Percentiles rank a stretch among this genome's conserved stretches.
These are phyloP conservation scores for Tachyglossus aculeatus DNA, from an alignment of 2,797 vertebrate species.

Conservation along the genomic window DNA sequence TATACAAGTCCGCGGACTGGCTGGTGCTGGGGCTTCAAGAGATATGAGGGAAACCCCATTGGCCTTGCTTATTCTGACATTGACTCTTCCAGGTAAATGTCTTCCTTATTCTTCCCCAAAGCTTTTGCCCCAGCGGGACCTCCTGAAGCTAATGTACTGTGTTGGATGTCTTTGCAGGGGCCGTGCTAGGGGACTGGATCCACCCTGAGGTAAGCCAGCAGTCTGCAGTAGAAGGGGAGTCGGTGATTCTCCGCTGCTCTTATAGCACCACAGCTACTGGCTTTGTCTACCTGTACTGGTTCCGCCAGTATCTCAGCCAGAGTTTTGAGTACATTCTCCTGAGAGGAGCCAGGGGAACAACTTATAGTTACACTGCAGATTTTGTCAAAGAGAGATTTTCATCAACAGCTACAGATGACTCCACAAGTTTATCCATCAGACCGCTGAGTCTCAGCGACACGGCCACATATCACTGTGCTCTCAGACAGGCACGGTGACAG, in stretches of 20 bases:
- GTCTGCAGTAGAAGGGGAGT: neutral
- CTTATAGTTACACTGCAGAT: neutral
- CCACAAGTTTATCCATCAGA: slow-evolving; percentile 11
- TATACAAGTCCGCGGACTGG: too few species aligned
- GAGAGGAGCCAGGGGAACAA: neutral
- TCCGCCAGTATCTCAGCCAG: slow-evolving; percentile 1
- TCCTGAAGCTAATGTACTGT: neutral
- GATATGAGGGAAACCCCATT: neutral
- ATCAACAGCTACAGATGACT: neutral
- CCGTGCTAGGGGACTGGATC: neutral
- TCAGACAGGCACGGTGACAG: neutral
- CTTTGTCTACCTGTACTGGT: neutral
- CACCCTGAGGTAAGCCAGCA: neutral
- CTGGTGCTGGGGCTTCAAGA: neutral
- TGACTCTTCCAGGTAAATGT: slow-evolving; percentile 18
- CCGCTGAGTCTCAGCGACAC: neutral
- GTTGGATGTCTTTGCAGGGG: slow-evolving; percentile 10
- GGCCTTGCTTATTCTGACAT: neutral
- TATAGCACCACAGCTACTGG: rapidly evolving
- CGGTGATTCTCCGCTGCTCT: neutral
- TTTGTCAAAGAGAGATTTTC: slow-evolving; percentile 29
- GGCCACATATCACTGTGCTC: neutral
- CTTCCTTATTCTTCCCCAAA: neutral
- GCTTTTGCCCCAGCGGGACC: neutral
- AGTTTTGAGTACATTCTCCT: slow-evolving; percentile 5